Evolutionary conservation across 2,888 invertebrate genomes (phyloP).

Genomic region (Halictus ligatus): DNA sequence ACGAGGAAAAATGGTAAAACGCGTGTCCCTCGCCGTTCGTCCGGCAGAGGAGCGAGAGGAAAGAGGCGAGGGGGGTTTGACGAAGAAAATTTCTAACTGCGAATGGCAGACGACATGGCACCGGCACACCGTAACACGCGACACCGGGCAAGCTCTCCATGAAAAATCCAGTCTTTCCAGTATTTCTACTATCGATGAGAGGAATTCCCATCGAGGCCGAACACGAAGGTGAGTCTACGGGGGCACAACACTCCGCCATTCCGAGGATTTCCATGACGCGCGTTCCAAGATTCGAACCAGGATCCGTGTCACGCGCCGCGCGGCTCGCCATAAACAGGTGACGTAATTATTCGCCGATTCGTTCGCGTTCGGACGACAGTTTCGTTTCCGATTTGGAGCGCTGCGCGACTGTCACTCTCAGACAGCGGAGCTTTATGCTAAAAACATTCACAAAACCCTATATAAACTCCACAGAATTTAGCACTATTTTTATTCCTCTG

Average conservation of each 20-base stretch:
- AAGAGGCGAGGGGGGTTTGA: conserved; percentile 24
- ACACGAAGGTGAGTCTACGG: conserved; percentile 54
- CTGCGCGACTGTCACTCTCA: neutral
- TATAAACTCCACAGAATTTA: too few species aligned
- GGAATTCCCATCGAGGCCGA: conserved; percentile 49
- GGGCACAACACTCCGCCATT: conserved; percentile 45
- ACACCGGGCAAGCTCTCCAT: conserved; percentile 44
- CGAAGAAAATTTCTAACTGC: conserved; percentile 55
- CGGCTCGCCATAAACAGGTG: neutral
- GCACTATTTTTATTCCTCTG: too few species aligned
- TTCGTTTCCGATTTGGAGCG: neutral
- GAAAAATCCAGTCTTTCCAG: conserved; percentile 71
- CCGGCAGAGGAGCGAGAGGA: neutral
- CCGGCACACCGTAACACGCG: conserved; percentile 51
- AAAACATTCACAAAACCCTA: too few species aligned
- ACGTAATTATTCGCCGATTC: neutral
- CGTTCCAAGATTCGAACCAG: conserved; percentile 10
- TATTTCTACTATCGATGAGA: conserved; percentile 62
- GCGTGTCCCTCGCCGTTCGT: conserved; percentile 18
- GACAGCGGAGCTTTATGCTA: too few species aligned
- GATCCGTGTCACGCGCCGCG: neutral
- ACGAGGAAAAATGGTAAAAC: conserved; percentile 54
- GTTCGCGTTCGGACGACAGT: neutral
- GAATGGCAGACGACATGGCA: conserved; percentile 49
- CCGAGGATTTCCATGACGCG: conserved; percentile 40